Evolutionary conservation across 2,113 vertebrate species (phyloP).

Genomic region (Lycocorax pyrrhopterus): DNA sequence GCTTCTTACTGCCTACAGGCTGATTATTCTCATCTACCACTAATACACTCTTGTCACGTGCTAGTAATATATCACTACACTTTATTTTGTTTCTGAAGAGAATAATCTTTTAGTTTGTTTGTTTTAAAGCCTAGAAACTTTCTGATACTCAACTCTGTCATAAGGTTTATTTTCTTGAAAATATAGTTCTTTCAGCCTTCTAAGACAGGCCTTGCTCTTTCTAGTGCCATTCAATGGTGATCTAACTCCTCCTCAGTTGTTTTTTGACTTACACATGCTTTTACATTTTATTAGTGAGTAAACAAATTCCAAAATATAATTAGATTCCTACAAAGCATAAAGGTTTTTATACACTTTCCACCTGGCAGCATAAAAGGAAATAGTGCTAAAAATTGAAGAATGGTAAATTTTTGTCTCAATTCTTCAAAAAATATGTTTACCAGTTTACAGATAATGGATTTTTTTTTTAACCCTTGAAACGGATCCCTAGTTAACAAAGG

Average conservation of each 20-base stretch:
- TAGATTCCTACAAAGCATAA: neutral
- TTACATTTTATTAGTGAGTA: neutral
- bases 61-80: neutral
- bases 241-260: neutral
- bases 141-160: neutral
- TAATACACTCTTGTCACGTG: neutral
- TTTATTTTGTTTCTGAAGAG: neutral
- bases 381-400: neutral
- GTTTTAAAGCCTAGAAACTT: neutral
- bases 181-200: neutral
- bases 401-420: neutral
- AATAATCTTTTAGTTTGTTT: neutral
- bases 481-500: neutral
- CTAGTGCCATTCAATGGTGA: neutral
- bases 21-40: neutral
- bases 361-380: neutral
- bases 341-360: neutral
- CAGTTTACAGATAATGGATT: neutral
- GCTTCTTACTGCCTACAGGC: neutral
- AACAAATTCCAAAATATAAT: neutral
- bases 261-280: neutral
- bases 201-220: neutral
- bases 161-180: neutral
- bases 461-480: neutral
- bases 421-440: neutral